phyloP scores from a whole-genome alignment of 2,113 vertebrate species.

The Siniperca knerii region DNA sequence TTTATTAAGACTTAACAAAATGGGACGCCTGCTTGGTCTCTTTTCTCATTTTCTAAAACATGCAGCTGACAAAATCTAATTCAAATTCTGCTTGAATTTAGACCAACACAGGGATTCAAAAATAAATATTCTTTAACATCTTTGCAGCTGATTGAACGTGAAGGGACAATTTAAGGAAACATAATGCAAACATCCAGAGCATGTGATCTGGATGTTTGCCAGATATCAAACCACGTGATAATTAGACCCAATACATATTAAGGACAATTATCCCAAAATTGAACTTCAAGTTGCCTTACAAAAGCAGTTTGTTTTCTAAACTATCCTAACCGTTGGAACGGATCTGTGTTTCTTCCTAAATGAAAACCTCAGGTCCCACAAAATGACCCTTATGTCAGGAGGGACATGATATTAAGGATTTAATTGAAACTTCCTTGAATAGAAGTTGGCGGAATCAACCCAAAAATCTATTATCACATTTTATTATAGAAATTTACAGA shows the following conservation, averaged over 20 bases:
- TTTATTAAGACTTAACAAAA: conserved; percentile 82
- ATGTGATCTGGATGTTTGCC: neutral
- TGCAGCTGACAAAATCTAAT: conserved; percentile 49
- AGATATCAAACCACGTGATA: neutral
- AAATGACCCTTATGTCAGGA: neutral
- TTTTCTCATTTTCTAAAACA: conserved; percentile 35
- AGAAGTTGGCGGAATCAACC: neutral
- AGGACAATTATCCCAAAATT: conserved; percentile 13
- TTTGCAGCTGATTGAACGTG: conserved; percentile 19
- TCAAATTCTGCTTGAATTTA: conserved; percentile 49
- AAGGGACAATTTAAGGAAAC: conserved; percentile 24
- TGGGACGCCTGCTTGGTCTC: conserved; percentile 33
- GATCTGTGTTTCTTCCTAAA: neutral
- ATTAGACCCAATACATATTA: neutral
- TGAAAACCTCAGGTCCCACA: neutral
- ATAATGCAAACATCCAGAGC: neutral
- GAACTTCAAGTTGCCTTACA: neutral
- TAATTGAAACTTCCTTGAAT: neutral
- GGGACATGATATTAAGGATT: neutral
- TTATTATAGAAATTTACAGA: neutral
- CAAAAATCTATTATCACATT: neutral
- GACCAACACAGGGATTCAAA: conserved; percentile 63
- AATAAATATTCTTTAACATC: conserved; percentile 74
- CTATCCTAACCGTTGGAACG: no score
- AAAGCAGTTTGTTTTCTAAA: conserved; percentile 4